A percentile compares a stretch with the other conserved stretches of the same genome.
Conservation (phyloP, 2,113 vertebrate genomes). For the Nycticorax nycticorax region DNA sequence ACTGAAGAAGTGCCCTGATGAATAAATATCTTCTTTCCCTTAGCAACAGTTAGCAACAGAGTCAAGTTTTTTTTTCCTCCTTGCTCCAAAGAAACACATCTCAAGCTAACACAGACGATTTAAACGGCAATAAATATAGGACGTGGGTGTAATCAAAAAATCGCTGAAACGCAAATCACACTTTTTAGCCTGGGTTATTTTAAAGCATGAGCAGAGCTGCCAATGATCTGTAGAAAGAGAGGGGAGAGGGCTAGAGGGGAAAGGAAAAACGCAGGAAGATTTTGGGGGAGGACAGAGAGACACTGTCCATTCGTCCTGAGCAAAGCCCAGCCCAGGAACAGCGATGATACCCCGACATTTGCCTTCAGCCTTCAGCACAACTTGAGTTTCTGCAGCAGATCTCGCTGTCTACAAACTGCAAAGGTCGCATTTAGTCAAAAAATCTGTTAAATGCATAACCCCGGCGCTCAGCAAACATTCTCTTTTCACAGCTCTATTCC, state of each 20-base stretch:
- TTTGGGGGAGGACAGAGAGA: neutral
- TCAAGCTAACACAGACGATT: constrained; percentile 65
- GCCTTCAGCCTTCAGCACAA: neutral
- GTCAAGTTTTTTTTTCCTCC: neutral
- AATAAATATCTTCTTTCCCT: constrained; percentile 55
- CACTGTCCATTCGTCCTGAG: neutral
- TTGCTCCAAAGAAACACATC: constrained; percentile 45
- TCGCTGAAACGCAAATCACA: constrained; percentile 27
- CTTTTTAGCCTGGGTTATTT: constrained; percentile 62
- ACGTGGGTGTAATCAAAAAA: constrained; percentile 72
- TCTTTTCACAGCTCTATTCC: constrained; percentile 61
- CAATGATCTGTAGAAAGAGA: constrained; percentile 48
- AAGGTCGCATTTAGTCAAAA: constrained; percentile 3
- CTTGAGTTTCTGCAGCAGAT: constrained; percentile 2
- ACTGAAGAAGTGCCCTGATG: constrained; percentile 43
- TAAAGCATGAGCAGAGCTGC: constrained; percentile 55
- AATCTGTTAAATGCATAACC: constrained; percentile 58
- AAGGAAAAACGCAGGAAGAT: neutral
- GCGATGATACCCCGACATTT: neutral
- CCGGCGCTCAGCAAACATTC: constrained; percentile 2
- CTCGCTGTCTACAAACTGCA: neutral
- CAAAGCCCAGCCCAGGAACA: neutral
- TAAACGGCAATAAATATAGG: constrained; percentile 74
- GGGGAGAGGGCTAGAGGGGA: neutral
- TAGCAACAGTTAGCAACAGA: constrained; percentile 66